A percentile compares a stretch with the other conserved stretches of the same genome.
These are phyloP conservation scores for Lasiommata megera DNA, from an alignment of 2,888 invertebrate species.

Conservation along the genomic window DNA sequence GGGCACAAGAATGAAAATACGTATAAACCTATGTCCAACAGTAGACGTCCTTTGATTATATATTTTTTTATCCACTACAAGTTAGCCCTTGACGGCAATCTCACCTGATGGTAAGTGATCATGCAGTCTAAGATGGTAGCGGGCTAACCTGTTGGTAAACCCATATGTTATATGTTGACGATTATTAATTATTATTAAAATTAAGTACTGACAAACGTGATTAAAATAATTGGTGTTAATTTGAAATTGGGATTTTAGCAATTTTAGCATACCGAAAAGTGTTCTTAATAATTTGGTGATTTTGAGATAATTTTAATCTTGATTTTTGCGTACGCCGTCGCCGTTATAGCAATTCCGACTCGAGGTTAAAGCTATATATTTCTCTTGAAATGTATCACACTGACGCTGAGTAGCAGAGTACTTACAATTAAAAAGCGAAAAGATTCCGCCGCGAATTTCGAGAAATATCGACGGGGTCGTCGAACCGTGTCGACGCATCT, in stretches of 20 bases:
- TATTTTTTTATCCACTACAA: too few relatives aligned
- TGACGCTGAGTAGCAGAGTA: slow-evolving; percentile 69
- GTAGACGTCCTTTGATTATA: too few relatives aligned
- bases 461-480: slow-evolving; percentile 79
- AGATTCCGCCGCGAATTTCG: slow-evolving; percentile 77
- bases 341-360: slow-evolving; percentile 8
- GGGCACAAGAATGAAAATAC: too few relatives aligned
- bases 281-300: neutral
- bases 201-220: too few relatives aligned
- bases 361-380: slow-evolving; percentile 40
- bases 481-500: slow-evolving; percentile 75
- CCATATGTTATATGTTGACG: too few relatives aligned
- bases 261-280: neutral
- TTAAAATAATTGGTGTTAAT: neutral
- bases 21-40: too few relatives aligned
- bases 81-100: too few relatives aligned
- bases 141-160: too few relatives aligned
- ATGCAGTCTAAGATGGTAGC: too few relatives aligned
- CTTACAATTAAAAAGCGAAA: slow-evolving; percentile 80
- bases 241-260: neutral
- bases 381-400: slow-evolving; percentile 71
- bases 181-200: too few relatives aligned
- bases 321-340: neutral
- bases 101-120: too few relatives aligned
- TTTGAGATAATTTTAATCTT: neutral